A percentile compares a stretch with the other conserved stretches of the same genome.
Conservation (phyloP, 2,113 vertebrate species). For the Myotis brandtii region DNA sequence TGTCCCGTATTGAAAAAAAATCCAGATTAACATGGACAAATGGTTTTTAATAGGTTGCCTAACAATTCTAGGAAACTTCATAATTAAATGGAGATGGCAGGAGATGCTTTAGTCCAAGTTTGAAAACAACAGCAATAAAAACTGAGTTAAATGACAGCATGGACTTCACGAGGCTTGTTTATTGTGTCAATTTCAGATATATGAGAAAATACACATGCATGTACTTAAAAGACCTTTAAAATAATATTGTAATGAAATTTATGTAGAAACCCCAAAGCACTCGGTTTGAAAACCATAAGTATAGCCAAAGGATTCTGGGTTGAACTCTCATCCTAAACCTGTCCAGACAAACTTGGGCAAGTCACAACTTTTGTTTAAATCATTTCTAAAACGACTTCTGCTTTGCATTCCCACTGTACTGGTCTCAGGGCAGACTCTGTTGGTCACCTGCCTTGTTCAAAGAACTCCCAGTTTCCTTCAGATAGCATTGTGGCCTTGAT, state of each 20-base stretch:
- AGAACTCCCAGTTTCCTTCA: neutral
- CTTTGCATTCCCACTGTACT: neutral
- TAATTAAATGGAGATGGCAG: neutral
- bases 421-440: neutral
- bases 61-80: neutral
- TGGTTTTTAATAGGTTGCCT: neutral
- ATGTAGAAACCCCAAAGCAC: neutral
- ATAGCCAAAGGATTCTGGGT: neutral
- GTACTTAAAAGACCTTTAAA: neutral
- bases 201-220: neutral
- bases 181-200: neutral
- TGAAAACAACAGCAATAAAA: neutral
- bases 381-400: neutral
- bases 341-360: neutral
- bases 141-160: neutral
- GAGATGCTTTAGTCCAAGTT: neutral
- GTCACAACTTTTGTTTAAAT: neutral
- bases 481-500: neutral
- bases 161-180: neutral
- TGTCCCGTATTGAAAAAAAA: slow-evolving; percentile 10
- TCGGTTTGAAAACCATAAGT: neutral
- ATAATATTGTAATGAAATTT: neutral
- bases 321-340: neutral
- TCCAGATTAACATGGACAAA: neutral
- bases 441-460: neutral